phyloP scores from a whole-genome alignment of 2,113 vertebrate genomes.

The Pipra filicauda region DNA sequence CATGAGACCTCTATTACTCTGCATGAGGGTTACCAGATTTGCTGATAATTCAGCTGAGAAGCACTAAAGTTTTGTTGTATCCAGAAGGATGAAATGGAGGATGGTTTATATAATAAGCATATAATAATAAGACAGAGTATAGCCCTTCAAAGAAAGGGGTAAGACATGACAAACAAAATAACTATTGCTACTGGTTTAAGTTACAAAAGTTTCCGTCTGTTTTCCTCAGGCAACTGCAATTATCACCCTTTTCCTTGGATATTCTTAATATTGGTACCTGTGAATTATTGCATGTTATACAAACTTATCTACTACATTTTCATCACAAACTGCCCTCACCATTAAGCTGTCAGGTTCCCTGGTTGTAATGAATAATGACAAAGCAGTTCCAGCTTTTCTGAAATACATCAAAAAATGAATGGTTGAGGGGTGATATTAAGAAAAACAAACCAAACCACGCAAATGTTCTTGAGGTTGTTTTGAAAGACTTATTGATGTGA shows the following conservation, averaged over 20 bases:
- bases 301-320: not conserved
- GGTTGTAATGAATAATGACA: not conserved
- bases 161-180: not conserved
- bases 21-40: not conserved
- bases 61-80: not conserved
- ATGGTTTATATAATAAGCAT: not conserved
- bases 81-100: not conserved
- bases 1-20: fast-evolving
- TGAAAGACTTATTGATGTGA: not conserved
- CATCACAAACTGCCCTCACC: not conserved
- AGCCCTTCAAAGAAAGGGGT: not conserved
- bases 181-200: not conserved
- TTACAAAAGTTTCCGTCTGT: not conserved
- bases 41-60: not conserved
- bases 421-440: not conserved
- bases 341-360: not conserved
- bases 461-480: not conserved
- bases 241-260: not conserved
- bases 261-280: not conserved
- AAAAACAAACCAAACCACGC: not conserved
- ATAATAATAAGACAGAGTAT: not conserved
- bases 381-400: not conserved
- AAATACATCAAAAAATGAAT: not conserved
- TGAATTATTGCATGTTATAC: not conserved
- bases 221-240: not conserved